Base-by-base conservation (phyloP, 2,797 vertebrate genomes). In the Cichlasoma orientale region DNA sequence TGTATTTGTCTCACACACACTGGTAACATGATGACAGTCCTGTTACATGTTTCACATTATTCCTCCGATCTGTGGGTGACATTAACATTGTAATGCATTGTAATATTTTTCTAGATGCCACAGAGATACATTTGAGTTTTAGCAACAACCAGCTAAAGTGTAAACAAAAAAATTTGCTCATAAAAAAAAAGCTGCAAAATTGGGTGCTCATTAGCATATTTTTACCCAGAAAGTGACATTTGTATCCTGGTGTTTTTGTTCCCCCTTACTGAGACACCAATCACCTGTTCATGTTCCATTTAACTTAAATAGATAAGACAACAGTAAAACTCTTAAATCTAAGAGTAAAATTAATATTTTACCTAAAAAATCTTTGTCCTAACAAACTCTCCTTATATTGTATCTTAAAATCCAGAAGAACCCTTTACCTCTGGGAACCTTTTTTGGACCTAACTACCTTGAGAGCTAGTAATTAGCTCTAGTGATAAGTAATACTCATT, bases 341-440 rank as follows among this genome's bases (percentile, higher is more conserved):
- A 41, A 61, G 36, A 61, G 23, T 41, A 16, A 41, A 18, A 27
- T 66, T 1, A 0, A 66, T 66, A n/a, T 47, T 38, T 19, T 47
- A 66, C 23, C 33, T 44, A 27, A 44, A 2, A 18, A 27, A 21
- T 66, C 47, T 47, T 63, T 1, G 38, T 66, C 23, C 41, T 3
- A 36, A 18, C 3, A 38, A 7, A 63, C 0, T 44, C 21, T 44
- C 38, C 59, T 63, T 21, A 44, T 23, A 3, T 11, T 25, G 21
- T 44, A 1, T 63, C 3, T 5, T 63, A 44, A 44, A 63, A 63
- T 18, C 38, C 25, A 27, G 59, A 63, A n/a, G 29, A 58, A 59
- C n/a, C 19, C 3, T 63, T 63, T 18, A 61, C 0, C 7, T 63
- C 59, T 6, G 10, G 59, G 0, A 41, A 5, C 21, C 0, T 41